Evolutionary conservation across 1,140 invertebrate genomes (phyloP).

Genomic region (Drosophila repleta): DNA sequence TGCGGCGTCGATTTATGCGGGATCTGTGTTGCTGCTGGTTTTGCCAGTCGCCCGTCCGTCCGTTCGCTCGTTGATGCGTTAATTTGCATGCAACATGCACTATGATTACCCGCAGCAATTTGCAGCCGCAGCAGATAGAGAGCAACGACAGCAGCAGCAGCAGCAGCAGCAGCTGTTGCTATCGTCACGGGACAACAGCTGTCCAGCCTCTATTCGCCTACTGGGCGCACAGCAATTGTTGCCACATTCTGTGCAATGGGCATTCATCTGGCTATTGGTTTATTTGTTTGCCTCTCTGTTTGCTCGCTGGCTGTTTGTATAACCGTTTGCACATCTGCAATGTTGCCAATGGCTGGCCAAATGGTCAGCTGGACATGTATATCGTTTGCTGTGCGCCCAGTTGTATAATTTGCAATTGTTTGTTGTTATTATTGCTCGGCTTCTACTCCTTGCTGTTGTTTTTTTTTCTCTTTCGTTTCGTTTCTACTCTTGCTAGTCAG

Average conservation of each 20-base stretch:
- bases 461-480: background rate
- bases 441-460: background rate
- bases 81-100: conserved; percentile 82
- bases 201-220: conserved; percentile 44
- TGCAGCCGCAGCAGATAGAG: conserved; percentile 50
- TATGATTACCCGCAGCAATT: conserved; percentile 81
- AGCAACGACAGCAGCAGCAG: conserved; percentile 42
- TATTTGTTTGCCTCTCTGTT: conserved; percentile 44
- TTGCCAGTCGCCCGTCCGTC: conserved; percentile 12
- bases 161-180: conserved; percentile 7
- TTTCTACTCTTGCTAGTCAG: background rate
- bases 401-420: conserved; percentile 79
- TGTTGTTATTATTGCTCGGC: conserved; percentile 60
- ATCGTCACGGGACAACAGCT: conserved; percentile 47
- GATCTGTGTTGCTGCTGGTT: conserved; percentile 30
- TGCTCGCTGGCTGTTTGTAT: conserved; percentile 32
- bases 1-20: conserved; percentile 54
- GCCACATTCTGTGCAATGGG: conserved; percentile 16
- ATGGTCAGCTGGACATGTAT: conserved; percentile 26
- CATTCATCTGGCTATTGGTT: conserved; percentile 32
- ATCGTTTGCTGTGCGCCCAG: conserved; percentile 67
- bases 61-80: conserved; percentile 71
- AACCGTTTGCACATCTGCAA: conserved; percentile 69
- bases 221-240: conserved; percentile 66
- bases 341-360: conserved; percentile 31